phyloP scores from a whole-genome alignment of 1,140 invertebrate genomes.

The Luehdorfia chinensis region DNA sequence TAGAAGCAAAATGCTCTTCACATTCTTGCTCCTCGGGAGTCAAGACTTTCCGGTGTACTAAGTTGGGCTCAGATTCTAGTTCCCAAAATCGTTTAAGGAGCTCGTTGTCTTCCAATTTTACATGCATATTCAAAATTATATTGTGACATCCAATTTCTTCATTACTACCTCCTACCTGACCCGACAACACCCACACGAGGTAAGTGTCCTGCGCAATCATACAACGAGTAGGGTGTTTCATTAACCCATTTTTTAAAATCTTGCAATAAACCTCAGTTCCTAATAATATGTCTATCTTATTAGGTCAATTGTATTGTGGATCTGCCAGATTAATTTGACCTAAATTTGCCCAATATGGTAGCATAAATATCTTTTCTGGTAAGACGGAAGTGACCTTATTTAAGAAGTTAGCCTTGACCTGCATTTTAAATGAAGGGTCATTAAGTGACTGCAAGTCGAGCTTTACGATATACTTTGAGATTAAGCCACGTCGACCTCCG shows the following conservation, averaged over 20 bases:
- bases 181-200: conserved; percentile 20
- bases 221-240: conserved; percentile 15
- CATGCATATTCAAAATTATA: too few relatives aligned
- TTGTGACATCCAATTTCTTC: too few relatives aligned
- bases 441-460: too few relatives aligned
- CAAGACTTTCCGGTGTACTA: too few relatives aligned
- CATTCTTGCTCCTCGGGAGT: too few relatives aligned
- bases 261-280: conserved; percentile 22
- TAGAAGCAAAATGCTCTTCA: too few relatives aligned
- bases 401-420: conserved; percentile 23
- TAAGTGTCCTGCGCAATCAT: too few relatives aligned
- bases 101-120: too few relatives aligned
- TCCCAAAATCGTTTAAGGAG: too few relatives aligned
- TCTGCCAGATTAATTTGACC: conserved; percentile 17
- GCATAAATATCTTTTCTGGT: conserved; percentile 11
- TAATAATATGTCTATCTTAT: conserved; percentile 24
- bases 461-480: too few relatives aligned
- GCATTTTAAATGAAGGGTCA: conserved; percentile 1
- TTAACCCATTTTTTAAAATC: conserved; percentile 20
- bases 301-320: conserved; percentile 12
- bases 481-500: too few relatives aligned
- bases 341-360: conserved; percentile 7
- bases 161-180: not conserved
- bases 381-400: conserved; percentile 19
- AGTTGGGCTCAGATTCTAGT: too few relatives aligned